These are phyloP conservation scores for Lepetodrilus schrolli DNA, from an alignment of 2,888 invertebrate species.

Conservation along the genomic window DNA sequence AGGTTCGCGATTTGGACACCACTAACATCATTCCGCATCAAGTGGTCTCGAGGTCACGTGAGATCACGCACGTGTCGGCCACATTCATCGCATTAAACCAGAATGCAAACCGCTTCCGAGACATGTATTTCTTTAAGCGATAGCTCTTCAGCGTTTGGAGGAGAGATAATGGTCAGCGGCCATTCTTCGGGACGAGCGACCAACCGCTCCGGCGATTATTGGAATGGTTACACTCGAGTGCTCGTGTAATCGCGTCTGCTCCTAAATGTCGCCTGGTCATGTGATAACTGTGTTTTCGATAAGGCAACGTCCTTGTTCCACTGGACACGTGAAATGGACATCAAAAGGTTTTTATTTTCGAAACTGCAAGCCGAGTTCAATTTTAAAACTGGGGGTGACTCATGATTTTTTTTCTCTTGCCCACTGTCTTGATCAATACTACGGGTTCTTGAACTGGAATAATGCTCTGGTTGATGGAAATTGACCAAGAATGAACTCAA, in stretches of 20 bases:
- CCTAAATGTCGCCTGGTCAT: no score
- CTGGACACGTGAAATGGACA: constrained; percentile 1
- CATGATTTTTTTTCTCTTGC: not conserved
- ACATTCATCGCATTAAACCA: not conserved
- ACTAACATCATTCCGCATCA: constrained; percentile 20
- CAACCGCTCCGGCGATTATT: not conserved
- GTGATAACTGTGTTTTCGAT: not conserved
- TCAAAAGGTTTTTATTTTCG: constrained; percentile 22
- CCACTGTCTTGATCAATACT: no score
- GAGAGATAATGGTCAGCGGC: constrained; percentile 5
- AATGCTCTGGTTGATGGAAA: no score
- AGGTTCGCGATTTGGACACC: not conserved
- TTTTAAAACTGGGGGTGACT: no score
- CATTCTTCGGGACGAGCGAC: not conserved
- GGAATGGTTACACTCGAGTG: constrained; percentile 18
- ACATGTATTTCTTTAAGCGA: not conserved
- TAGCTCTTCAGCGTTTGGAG: constrained; percentile 11
- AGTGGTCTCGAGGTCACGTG: constrained; percentile 11
- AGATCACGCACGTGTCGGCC: not conserved
- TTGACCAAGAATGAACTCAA: no score
- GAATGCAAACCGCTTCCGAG: not conserved
- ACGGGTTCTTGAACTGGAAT: no score
- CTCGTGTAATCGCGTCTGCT: no score
- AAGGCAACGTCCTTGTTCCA: not conserved
- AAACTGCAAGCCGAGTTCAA: no score